Conservation (phyloP, 2,888 invertebrate species). For the Oligia fasciuncula region DNA sequence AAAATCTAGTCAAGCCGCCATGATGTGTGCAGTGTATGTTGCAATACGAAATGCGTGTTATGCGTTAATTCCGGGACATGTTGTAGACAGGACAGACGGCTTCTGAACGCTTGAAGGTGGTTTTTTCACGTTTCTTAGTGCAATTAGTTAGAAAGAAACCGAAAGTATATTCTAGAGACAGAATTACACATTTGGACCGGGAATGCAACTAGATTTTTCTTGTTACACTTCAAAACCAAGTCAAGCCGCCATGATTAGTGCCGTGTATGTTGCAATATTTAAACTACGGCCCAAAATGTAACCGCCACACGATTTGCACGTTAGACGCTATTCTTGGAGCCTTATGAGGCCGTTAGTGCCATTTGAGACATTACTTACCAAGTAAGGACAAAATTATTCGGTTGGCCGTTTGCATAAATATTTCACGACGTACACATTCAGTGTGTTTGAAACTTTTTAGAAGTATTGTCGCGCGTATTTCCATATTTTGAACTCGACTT, state of each 20-base stretch:
- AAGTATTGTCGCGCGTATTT: conserved; percentile 5
- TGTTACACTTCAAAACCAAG: background rate
- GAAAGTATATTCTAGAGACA: background rate
- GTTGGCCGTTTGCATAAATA: conserved; percentile 46
- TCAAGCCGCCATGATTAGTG: background rate
- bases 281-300: conserved; percentile 35
- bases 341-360: conserved; percentile 36
- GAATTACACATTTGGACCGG: background rate
- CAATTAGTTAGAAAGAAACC: background rate
- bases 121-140: background rate
- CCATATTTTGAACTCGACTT: conserved; percentile 10
- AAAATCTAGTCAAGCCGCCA: conserved; percentile 1
- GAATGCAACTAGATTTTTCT: conserved; percentile 10
- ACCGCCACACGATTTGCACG: conserved; percentile 41
- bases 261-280: conserved; percentile 27
- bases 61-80: too few relatives aligned
- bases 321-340: conserved; percentile 44
- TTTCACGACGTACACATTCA: conserved; percentile 37
- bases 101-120: too few relatives aligned
- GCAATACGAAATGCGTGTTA: conserved; percentile 1
- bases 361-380: conserved; percentile 52
- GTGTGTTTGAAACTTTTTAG: conserved; percentile 26
- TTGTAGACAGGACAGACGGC: too few relatives aligned
- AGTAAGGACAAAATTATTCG: conserved; percentile 45
- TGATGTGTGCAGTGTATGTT: conserved; percentile 13